Percentiles rank a stretch among this genome's conserved stretches.
Evolutionary conservation across 1,140 invertebrate genomes (phyloP).

Genomic region (Pseudomyrmex dendroicus): DNA sequence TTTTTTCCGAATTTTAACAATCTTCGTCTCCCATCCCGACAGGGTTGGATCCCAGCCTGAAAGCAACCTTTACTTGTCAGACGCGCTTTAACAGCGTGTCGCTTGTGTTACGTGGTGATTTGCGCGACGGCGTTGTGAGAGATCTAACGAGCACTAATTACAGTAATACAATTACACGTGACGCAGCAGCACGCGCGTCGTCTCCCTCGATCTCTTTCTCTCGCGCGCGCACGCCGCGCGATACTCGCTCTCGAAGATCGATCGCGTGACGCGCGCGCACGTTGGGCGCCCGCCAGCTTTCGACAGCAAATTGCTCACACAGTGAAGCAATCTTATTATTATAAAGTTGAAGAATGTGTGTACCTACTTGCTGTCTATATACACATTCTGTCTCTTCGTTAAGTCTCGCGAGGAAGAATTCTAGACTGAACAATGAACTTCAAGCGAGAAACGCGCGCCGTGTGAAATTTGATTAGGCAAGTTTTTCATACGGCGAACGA

Average conservation of each 20-base stretch:
- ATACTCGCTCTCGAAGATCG: constrained; percentile 47
- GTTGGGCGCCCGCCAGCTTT: constrained; percentile 35
- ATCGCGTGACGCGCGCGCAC: constrained; percentile 50
- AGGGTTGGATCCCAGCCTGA: neutral
- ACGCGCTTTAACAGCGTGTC: neutral
- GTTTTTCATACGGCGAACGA: neutral
- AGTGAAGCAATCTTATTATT: neutral
- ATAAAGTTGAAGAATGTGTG: neutral
- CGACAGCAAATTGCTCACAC: constrained; percentile 35
- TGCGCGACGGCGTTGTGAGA: neutral
- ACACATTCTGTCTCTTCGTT: neutral
- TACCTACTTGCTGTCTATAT: neutral
- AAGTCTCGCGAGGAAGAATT: neutral
- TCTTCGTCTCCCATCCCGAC: neutral
- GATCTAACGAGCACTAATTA: constrained; percentile 41
- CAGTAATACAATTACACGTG: constrained; percentile 38
- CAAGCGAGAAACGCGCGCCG: neutral
- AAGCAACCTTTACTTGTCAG: constrained; percentile 1
- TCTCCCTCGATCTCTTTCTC: constrained; percentile 33
- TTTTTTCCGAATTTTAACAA: neutral
- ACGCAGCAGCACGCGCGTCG: constrained; percentile 7
- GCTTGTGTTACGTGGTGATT: constrained; percentile 3
- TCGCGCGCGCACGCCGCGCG: constrained; percentile 19
- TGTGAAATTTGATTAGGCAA: neutral
- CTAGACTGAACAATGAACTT: neutral